Conservation (phyloP, 2,797 vertebrate species). For the Xiphorhynchus erythropygius region DNA sequence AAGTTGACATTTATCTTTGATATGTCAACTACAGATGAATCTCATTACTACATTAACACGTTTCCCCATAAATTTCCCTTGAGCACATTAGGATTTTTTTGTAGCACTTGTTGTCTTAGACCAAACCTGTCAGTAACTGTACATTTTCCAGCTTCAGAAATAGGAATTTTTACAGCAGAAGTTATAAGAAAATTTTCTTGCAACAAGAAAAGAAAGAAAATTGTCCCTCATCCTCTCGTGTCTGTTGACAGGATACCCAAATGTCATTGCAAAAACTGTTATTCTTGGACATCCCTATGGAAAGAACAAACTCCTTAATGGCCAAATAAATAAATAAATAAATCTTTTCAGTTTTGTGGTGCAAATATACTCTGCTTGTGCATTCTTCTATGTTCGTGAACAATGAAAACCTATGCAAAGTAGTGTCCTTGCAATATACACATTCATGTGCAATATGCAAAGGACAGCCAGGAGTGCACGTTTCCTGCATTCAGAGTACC, state of each 20-base stretch:
- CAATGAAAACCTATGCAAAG: neutral
- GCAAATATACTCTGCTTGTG: neutral
- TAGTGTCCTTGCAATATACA: neutral
- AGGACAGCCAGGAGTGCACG: neutral
- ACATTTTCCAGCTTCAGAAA: neutral
- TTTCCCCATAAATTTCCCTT: neutral
- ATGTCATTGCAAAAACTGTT: neutral
- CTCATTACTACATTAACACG: conserved; percentile 28
- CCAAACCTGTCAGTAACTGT: neutral
- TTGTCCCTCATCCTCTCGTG: neutral
- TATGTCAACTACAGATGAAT: conserved; percentile 42
- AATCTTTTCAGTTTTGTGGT: neutral
- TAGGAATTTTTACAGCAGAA: neutral
- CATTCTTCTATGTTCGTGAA: neutral
- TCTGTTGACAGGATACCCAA: neutral
- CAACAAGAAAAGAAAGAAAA: neutral
- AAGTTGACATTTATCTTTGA: conserved; percentile 39
- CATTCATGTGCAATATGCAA: neutral
- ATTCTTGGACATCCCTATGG: neutral
- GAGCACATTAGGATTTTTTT: neutral
- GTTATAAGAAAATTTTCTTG: neutral
- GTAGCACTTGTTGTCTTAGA: neutral
- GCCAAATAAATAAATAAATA: neutral
- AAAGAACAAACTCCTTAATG: neutral
- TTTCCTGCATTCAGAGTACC: neutral